These are phyloP conservation scores for Exephanes ischioxanthus DNA, from an alignment of 2,888 invertebrate genomes.

Conservation along the genomic window DNA sequence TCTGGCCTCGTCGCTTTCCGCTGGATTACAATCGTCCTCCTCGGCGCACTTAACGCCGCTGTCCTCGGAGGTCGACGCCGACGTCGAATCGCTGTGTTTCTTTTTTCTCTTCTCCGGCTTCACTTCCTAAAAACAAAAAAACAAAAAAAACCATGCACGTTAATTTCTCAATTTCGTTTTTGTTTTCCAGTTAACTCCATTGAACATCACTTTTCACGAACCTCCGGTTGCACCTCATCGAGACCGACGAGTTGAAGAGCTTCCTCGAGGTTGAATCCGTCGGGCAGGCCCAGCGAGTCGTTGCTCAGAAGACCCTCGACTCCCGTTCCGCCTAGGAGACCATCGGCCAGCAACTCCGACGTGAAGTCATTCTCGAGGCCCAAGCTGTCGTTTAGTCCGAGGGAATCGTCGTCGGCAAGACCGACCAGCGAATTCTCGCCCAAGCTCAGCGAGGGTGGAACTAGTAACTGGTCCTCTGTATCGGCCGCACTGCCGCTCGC, in stretches of 20 bases:
- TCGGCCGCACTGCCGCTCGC: slow-evolving; percentile 68
- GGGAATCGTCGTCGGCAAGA: slow-evolving; percentile 81
- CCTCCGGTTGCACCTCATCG: slow-evolving; percentile 87
- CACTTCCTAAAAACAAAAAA: slow-evolving; percentile 69
- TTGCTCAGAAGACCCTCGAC: slow-evolving; percentile 82
- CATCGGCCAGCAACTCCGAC: slow-evolving; percentile 79
- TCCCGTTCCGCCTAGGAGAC: slow-evolving; percentile 76
- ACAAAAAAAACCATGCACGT: slow-evolving; percentile 12
- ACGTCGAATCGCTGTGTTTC: slow-evolving; percentile 44
- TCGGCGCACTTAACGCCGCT: slow-evolving; percentile 79
- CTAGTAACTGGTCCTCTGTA: slow-evolving; percentile 75
- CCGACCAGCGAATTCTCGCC: slow-evolving; percentile 78
- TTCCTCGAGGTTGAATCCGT: slow-evolving; percentile 90
- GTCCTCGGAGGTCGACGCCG: slow-evolving; percentile 76
- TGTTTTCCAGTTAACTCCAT: not conserved
- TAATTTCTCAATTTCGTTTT: not conserved
- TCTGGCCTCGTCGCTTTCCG: slow-evolving; percentile 60
- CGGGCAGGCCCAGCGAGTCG: slow-evolving; percentile 86
- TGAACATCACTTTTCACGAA: slow-evolving; percentile 73
- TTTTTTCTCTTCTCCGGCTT: slow-evolving; percentile 75
- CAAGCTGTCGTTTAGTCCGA: slow-evolving; percentile 80
- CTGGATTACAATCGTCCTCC: slow-evolving; percentile 70
- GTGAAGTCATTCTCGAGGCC: slow-evolving; percentile 83
- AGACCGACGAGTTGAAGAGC: slow-evolving; percentile 91
- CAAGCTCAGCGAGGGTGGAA: slow-evolving; percentile 77